Base-by-base conservation (phyloP, 2,113 vertebrate genomes). In the Delphinapterus leucas region DNA sequence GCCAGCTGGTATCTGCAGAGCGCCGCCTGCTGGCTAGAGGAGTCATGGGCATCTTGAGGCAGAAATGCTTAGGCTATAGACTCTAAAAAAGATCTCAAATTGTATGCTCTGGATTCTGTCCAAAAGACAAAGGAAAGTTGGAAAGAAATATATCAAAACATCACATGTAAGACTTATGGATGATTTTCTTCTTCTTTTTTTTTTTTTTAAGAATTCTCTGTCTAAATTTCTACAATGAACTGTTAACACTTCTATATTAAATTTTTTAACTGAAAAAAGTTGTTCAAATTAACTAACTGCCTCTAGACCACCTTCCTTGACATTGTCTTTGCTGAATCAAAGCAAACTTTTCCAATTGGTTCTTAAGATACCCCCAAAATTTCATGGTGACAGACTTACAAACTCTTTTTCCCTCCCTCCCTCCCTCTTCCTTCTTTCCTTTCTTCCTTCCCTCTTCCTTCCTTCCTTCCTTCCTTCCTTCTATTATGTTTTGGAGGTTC, bases 281-380 rank as follows among this genome's bases (percentile, higher is more conserved):
- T 17, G 28, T 93, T 92, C 71, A 84, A 58, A 80, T 81, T 70
- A 87, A 31, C 88, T 41, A 47, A 65, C 26, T 71, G 31, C 70
- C 31, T 76, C 26, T 84, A 41, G 49, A 36, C 36, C 12, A 65
- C 26, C 44, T 95, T 94, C 53, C 36, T 82, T 74, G n/a, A 65
- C 38, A 23, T 81, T 86, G 31, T 53, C 74, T 94, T 94, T 95
- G 85, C 25, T 80, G n/a, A 93, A 18, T 94, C n/a, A 96, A 47
- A 91, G 79, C 44, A 61, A 68, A 83, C 3, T 87, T n/a, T 94
- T 92, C 74, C 68, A 67, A 2, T 31, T 90, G 9, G 5, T 79
- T 74, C 49, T 79, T 96, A 92, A 68, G 47, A 79, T 70, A 79
- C 21, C 33, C 13, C 23, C 31, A 1, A 70, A 92, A 36, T 67